Evolutionary conservation across 2,113 vertebrate genomes (phyloP), one percentile per base, ranked within the genome.

Genomic region (Calypte anna): DNA sequence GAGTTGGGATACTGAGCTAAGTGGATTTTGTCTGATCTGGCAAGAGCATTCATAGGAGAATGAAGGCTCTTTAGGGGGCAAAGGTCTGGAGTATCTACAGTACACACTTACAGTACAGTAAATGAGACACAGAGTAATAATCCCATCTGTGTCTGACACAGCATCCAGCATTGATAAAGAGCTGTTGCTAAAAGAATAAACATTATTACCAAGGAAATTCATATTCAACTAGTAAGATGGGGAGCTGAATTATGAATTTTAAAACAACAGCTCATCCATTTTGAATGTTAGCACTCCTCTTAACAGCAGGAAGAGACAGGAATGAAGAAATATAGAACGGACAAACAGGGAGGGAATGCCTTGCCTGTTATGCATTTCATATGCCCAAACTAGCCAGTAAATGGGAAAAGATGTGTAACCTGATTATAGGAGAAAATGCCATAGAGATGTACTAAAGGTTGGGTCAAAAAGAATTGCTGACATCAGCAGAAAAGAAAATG

Each of bases 11-110:
- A 28, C 9, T 5, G 21, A 75, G 10, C 15, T 44, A 48, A 82
- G 57, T 6, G 15, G 46, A 43, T 46, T 80, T 53, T 23, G 20
- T 12, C 64, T 36, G 25, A 83, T 57, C 30, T 38, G 33, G 40
- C 14, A 86, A 50, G 43, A n/a, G 12, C 5, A 9, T 50, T 51
- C 36, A 14, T 28, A 6, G 43, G 57, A 95, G 40, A 79, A 33
- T 10, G 11, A 7, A 67, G 58, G 19, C 24, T 93, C 10, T 61
- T 27, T 17, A 1, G 36, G 50, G 50, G 28, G 25, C 31, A 48
- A 0, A 0, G 14, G 11, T 61, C n/a, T 54, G 27, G n/a, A 50
- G 50, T 55, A 4, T 1, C 43, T 18, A 12, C 24, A 31, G 48
- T 46, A 38, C 6, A n/a, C 2, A 4, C 62, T 21, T 70, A 69